These are phyloP conservation scores for Malurus elegans DNA, from an alignment of 2,113 vertebrate genomes.

Conservation along the genomic window DNA sequence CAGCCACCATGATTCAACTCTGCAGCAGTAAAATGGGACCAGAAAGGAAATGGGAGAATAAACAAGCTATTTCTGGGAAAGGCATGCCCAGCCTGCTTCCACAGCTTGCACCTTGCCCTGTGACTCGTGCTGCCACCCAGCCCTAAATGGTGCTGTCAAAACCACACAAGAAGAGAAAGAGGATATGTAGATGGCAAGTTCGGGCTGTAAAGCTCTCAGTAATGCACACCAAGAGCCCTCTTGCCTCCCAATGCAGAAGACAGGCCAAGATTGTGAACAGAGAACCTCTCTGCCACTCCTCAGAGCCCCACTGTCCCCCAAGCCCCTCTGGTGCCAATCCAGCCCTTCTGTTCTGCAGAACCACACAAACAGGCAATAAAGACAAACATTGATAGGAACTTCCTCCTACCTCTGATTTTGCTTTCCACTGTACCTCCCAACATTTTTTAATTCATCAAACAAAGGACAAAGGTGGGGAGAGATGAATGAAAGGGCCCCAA, in stretches of 20 bases:
- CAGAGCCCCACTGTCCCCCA: neutral
- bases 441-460: neutral
- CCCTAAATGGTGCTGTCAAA: neutral
- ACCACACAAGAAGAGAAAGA: neutral
- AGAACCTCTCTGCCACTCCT: neutral
- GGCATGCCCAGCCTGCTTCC: neutral
- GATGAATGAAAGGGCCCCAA: neutral
- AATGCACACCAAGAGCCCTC: neutral
- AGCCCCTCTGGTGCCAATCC: no score
- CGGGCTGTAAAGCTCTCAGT: neutral
- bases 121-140: neutral
- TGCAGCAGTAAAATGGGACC: neutral
- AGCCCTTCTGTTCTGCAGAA: neutral
- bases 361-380: neutral
- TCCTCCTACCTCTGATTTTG: neutral
- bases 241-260: neutral
- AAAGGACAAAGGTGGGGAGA: neutral
- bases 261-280: neutral
- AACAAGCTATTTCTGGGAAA: neutral
- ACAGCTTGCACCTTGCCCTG: neutral
- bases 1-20: neutral
- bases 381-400: neutral
- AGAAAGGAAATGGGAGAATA: neutral
- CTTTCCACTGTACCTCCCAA: neutral
- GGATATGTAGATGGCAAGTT: neutral